Conservation (phyloP, 2,888 invertebrate species). For the Hirtodrosophila cameraria region DNA sequence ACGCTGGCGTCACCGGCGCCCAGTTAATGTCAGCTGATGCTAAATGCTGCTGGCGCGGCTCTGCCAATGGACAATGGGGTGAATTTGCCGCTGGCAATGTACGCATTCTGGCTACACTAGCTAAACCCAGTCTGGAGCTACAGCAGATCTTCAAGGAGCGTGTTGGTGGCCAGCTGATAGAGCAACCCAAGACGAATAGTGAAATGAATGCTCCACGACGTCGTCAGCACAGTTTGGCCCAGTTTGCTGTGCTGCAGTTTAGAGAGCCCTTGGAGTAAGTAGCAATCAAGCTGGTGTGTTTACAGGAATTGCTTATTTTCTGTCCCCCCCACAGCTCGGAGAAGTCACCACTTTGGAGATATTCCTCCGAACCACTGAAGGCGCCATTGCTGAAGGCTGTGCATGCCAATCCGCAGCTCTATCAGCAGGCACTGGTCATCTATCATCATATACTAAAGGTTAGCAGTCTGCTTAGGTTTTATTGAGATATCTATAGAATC, state of each 20-base stretch:
- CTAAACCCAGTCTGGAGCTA: conserved; percentile 89
- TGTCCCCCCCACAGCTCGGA: conserved; percentile 55
- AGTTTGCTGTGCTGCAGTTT: conserved; percentile 93
- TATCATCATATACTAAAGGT: conserved; percentile 91
- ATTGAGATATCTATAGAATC: background rate
- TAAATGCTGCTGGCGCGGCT: conserved; percentile 89
- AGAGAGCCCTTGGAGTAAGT: conserved; percentile 82
- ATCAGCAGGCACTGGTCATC: conserved; percentile 89
- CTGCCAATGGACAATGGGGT: conserved; percentile 89
- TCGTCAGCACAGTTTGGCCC: conserved; percentile 92
- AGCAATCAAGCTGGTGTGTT: too few species aligned
- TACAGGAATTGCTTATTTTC: too few species aligned
- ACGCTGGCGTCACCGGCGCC: conserved; percentile 90
- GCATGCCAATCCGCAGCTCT: conserved; percentile 88
- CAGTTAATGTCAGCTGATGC: conserved; percentile 85
- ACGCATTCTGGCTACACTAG: conserved; percentile 93
- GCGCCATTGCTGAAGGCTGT: conserved; percentile 92
- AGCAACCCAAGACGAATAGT: conserved; percentile 86
- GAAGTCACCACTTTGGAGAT: conserved; percentile 89
- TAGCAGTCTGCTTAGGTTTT: too few species aligned
- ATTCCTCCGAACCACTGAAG: conserved; percentile 91
- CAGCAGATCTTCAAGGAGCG: conserved; percentile 87
- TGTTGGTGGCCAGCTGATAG: conserved; percentile 54
- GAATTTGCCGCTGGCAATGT: conserved; percentile 94
- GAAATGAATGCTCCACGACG: conserved; percentile 13